Conservation (phyloP, 2,888 invertebrate genomes). For the Eupeodes luniger region DNA sequence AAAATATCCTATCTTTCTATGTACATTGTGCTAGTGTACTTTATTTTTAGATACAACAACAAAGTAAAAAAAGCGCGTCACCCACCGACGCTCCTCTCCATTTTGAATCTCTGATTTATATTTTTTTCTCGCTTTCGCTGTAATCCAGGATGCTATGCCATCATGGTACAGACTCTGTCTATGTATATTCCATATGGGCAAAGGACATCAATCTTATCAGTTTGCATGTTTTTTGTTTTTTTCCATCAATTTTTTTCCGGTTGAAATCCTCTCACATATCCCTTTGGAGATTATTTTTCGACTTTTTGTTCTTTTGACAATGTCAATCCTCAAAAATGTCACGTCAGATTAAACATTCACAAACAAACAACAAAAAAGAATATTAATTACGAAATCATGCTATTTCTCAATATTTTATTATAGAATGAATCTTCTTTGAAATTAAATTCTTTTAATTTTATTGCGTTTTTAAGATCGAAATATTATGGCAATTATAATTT, state of each 20-base stretch:
- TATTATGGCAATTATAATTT: too few species aligned
- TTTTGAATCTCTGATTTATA: slow-evolving; percentile 2
- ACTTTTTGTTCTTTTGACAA: slow-evolving; percentile 20
- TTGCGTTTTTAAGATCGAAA: too few species aligned
- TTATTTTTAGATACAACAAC: slow-evolving; percentile 4
- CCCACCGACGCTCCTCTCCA: background rate
- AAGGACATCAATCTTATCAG: slow-evolving; percentile 30
- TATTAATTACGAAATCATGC: background rate
- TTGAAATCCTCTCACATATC: slow-evolving; percentile 5
- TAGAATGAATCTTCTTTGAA: too few species aligned
- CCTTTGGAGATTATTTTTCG: slow-evolving; percentile 21
- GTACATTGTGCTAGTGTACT: slow-evolving; percentile 1
- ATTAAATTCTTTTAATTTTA: too few species aligned
- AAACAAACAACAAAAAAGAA: background rate
- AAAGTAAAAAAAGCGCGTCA: background rate
- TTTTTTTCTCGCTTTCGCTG: background rate
- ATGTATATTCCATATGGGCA: background rate
- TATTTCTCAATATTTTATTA: background rate
- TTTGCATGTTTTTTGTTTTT: slow-evolving; percentile 24
- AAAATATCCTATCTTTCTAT: background rate
- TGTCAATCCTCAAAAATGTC: slow-evolving; percentile 13
- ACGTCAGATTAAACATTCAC: slow-evolving; percentile 8
- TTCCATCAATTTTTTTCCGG: background rate
- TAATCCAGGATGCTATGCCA: slow-evolving; percentile 21
- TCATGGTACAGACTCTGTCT: background rate